phyloP scores from a whole-genome alignment of 2,113 vertebrate genomes.

The Dasyornis broadbenti region DNA sequence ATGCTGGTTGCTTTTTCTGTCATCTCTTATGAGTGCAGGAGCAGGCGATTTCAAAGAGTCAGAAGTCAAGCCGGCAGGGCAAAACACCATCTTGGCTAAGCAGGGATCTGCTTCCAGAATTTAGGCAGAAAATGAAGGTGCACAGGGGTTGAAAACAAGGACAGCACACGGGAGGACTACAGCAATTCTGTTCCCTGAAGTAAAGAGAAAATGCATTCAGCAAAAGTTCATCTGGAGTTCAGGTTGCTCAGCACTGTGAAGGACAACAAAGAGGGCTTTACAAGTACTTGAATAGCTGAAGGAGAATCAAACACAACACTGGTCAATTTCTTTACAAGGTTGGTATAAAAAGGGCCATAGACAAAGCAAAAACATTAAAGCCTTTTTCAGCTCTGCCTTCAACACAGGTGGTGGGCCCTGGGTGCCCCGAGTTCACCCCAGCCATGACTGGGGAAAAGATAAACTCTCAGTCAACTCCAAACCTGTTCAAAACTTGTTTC shows the following conservation, averaged over 20 bases:
- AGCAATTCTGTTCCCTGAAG: background rate
- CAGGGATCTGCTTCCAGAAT: background rate
- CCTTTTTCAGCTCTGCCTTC: background rate
- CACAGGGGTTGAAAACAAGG: background rate
- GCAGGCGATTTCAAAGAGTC: background rate
- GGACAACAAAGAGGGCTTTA: background rate
- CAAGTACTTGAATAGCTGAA: background rate
- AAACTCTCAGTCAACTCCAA: background rate
- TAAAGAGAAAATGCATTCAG: fast-evolving
- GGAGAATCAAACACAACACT: background rate
- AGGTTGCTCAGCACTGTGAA: background rate
- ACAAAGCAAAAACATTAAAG: background rate
- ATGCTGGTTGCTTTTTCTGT: background rate
- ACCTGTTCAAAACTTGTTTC: background rate
- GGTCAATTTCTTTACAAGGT: background rate
- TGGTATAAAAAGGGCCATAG: fast-evolving
- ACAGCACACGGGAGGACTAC: no score
- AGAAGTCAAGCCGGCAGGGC: background rate
- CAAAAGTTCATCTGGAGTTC: background rate
- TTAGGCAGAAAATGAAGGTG: background rate
- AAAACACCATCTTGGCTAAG: background rate
- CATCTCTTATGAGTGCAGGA: background rate
- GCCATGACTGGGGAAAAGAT: background rate
- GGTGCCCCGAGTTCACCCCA: fast-evolving
- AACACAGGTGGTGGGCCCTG: background rate